Base-by-base conservation (phyloP, 2,797 vertebrate species). In the Poecilia gillii region DNA sequence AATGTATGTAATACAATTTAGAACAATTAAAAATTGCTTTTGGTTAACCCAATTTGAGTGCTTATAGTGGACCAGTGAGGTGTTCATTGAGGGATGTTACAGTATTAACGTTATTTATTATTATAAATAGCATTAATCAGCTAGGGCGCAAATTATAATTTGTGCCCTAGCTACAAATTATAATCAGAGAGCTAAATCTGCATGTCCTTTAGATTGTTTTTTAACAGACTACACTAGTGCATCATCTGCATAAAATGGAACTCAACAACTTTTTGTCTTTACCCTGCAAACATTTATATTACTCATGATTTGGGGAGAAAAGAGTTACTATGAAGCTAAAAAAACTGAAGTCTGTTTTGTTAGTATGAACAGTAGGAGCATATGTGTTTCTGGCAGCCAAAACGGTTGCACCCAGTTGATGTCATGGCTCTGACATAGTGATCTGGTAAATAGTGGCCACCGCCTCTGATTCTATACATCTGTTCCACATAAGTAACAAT, bases 341-440 rank as follows among this genome's bases (percentile, higher is more conserved):
- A 82, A 83, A 81, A 86, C 51, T 81, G 74, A 9, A 53, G 62
- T 71, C 3, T 85, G 90, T 87, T 87, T 89, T 90, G 90, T 91
- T 86, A 49, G 73, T 82, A 77, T 77, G 80, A 92, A 91, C 90
- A 92, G 91, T 93, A 92, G 93, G 89, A 92, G 89, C 81, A 91
- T 94, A 81, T 91, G 89, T 85, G 84, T 80, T 28, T 88, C 82
- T 93, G 91, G 92, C 90, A 92, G 87, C 77, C 74, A 72, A 43
- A 83, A 62, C 74, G 90, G 94, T 92, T 85, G 89, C 94, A 88
- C 94, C 94, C 92, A 93, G 87, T 53, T 93, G 92, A 93, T 88
- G 92, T 94, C 92, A 94, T 92, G 23, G 81, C 85, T 85, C 72
- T 85, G 70, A 74, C 51, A 62, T 80, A 76, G 64, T 85, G 80